These are phyloP conservation scores for Catharus bicknelli DNA, from an alignment of 2,113 vertebrate species.

Conservation along the genomic window DNA sequence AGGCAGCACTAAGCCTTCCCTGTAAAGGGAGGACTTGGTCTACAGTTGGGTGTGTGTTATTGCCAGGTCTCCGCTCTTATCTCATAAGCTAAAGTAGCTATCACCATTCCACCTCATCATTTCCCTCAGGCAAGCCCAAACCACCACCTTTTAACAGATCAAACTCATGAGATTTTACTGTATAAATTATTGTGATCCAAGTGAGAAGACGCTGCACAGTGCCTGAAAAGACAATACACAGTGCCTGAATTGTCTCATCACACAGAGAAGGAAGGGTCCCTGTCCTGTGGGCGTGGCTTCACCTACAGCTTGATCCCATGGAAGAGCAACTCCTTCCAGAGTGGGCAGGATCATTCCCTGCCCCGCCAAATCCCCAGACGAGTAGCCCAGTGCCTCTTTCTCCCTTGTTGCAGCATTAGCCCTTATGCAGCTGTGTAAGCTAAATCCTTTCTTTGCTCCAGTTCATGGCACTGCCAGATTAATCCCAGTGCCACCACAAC, in stretches of 20 bases:
- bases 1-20: neutral
- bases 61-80: neutral
- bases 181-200: neutral
- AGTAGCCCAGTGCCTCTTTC: accelerated
- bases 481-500: neutral
- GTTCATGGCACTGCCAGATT: neutral
- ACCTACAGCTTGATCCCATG: accelerated
- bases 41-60: neutral
- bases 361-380: neutral
- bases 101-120: neutral
- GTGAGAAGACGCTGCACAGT: neutral
- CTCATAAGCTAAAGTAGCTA: neutral
- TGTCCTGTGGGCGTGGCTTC: neutral
- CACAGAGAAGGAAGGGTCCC: neutral
- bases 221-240: neutral
- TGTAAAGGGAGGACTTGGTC: neutral
- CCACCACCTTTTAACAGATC: neutral
- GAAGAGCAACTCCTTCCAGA: neutral
- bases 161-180: neutral
- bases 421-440: neutral
- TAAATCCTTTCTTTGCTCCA: neutral
- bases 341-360: neutral
- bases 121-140: neutral
- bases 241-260: neutral
- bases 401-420: neutral